Evolutionary conservation across 2,797 vertebrate species (phyloP), one percentile per base, ranked within the genome.

Genomic region (Sebastes steindachneri): DNA sequence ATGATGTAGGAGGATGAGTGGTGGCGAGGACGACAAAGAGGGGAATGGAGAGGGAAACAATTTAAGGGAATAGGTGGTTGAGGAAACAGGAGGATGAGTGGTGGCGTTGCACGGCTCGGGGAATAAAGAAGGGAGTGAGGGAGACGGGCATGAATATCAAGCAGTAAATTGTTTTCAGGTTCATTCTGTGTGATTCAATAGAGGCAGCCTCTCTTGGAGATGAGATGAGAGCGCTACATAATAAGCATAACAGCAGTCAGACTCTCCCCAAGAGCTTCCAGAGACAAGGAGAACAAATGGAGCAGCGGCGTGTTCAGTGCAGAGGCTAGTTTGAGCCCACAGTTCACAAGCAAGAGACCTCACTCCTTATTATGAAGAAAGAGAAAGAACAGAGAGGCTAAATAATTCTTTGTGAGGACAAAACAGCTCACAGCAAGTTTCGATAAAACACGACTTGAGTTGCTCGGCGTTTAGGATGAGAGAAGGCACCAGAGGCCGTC

Each of bases 121-220:
- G 74, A 83, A 71, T 8, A 15, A 59, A 76, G 78, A 76, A 26
- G 19, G n/a, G 29, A 77, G 41, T 9, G 51, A 75, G 48, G 63
- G 69, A 82, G 70, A 84, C 69, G 53, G 72, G 53, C 72, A 54
- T 83, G 84, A 90, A 83, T 86, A 79, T 82, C 35, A 77, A 84
- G 63, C 67, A 86, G 67, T 79, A 80, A 74, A 88, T 71, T 75
- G 77, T 82, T 86, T 88, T 85, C 58, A 66, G 60, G 69, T 84
- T 83, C 58, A 77, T 88, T 85, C 23, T 7, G 53, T 70, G 68
- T 73, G 72, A 86, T 92, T 90, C 66, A 82, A 84, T 31, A 68
- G 55, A 65, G 19, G 28, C 65, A 70, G 83, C 63, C 69, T 54
- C 79, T 89, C 51, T 60, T 48, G 57, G 67, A 85, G 75, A 88